Conservation (phyloP, 2,888 invertebrate genomes). For the Andrena dorsata region DNA sequence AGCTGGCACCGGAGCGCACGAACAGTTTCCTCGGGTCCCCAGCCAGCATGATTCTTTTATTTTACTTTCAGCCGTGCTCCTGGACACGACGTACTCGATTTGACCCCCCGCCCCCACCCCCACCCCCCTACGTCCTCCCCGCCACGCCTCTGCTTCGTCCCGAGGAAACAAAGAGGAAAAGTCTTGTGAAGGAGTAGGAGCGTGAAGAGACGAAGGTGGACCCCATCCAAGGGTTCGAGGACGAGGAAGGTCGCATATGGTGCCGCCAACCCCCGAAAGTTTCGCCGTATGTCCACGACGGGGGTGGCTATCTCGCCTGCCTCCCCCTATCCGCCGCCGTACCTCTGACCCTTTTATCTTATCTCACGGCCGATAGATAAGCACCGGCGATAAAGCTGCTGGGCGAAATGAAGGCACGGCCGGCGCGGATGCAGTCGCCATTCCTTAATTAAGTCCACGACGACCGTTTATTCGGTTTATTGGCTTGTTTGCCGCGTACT, state of each 20-base stretch:
- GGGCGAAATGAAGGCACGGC: constrained; percentile 70
- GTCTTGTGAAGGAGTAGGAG: constrained; percentile 29
- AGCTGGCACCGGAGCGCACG: constrained; percentile 57
- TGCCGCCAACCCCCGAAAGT: constrained; percentile 70
- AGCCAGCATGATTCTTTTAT: constrained; percentile 84
- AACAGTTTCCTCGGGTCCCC: constrained; percentile 73
- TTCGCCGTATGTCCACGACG: constrained; percentile 72
- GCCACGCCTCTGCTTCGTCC: constrained; percentile 58
- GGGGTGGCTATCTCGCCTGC: constrained; percentile 75
- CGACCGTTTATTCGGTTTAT: constrained; percentile 72
- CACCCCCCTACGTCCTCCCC: neutral
- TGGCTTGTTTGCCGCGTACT: constrained; percentile 70
- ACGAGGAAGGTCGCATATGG: constrained; percentile 77
- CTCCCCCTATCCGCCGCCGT: constrained; percentile 27
- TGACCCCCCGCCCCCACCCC: constrained; percentile 55
- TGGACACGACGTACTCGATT: constrained; percentile 75
- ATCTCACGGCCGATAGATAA: constrained; percentile 81
- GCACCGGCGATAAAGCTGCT: constrained; percentile 70
- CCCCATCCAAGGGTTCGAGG: neutral
- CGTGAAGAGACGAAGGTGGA: constrained; percentile 56
- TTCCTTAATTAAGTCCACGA: constrained; percentile 82
- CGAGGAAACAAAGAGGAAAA: constrained; percentile 55
- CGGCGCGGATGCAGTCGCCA: constrained; percentile 76
- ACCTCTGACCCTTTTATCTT: constrained; percentile 72
- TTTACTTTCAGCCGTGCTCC: constrained; percentile 78